These are phyloP conservation scores for Periophthalmodon schlosseri DNA, from an alignment of 2,113 vertebrate species.

Conservation along the genomic window DNA sequence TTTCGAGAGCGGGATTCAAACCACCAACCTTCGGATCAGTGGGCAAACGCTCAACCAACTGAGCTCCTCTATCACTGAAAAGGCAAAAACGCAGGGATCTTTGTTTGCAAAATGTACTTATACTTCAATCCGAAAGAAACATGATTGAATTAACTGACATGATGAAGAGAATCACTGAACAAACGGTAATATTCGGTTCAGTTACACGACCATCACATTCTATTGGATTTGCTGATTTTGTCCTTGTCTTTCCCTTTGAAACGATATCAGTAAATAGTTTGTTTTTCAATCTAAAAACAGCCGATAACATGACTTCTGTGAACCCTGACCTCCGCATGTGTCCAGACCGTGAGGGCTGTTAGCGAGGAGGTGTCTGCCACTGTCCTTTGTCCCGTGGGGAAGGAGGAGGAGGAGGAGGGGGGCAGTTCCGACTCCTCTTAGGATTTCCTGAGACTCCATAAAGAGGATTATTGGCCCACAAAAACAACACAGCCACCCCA, in stretches of 20 bases:
- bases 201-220: neutral
- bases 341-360: constrained; percentile 17
- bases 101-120: neutral
- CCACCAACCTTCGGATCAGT: too few relatives aligned
- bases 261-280: constrained; percentile 14
- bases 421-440: constrained; percentile 69
- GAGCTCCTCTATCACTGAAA: too few relatives aligned
- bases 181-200: neutral
- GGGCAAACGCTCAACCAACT: too few relatives aligned
- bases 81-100: too few relatives aligned
- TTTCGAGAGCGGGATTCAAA: too few relatives aligned
- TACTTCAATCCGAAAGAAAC: neutral
- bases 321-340: constrained; percentile 9
- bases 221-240: constrained; percentile 23
- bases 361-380: constrained; percentile 44
- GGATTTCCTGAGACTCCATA: constrained; percentile 78
- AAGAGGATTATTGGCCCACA: constrained; percentile 72
- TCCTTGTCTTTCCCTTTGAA: constrained; percentile 30
- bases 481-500: constrained; percentile 60
- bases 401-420: too few relatives aligned
- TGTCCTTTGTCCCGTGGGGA: constrained; percentile 53
- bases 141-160: neutral
- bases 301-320: constrained; percentile 15
- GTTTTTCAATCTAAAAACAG: constrained; percentile 23
- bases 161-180: neutral